A percentile compares a stretch with the other conserved stretches of the same genome.
phyloP scores from a whole-genome alignment of 2,797 vertebrate species.

The Rhodeus uyekii region DNA sequence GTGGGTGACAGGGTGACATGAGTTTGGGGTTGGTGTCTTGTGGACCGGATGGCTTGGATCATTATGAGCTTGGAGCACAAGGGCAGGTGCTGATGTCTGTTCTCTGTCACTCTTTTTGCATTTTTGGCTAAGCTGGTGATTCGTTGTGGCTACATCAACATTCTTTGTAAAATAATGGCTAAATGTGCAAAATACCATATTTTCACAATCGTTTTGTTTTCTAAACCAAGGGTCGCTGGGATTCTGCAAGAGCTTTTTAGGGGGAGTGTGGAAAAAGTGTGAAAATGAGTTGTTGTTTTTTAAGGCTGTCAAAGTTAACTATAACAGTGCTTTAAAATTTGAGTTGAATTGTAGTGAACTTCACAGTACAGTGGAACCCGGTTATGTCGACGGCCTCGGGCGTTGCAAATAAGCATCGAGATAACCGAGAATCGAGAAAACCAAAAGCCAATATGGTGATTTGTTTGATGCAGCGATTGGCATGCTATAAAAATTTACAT shows the following conservation, averaged over 20 bases:
- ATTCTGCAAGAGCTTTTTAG: not conserved
- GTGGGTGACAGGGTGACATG: slow-evolving; percentile 51
- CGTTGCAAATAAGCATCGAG: too few species aligned
- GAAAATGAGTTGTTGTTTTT: not conserved
- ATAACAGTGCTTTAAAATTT: not conserved
- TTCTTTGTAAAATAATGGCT: not conserved
- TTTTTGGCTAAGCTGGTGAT: not conserved
- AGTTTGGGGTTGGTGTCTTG: slow-evolving; percentile 38
- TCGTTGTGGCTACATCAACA: not conserved
- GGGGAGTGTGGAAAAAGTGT: not conserved
- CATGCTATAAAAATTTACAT: too few species aligned
- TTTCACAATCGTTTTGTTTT: not conserved
- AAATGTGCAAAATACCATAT: not conserved
- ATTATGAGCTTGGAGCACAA: slow-evolving; percentile 27
- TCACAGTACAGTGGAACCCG: too few species aligned
- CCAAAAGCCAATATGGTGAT: too few species aligned
- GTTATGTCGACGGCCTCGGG: too few species aligned
- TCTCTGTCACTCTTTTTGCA: slow-evolving; percentile 24
- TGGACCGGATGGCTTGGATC: slow-evolving; percentile 25
- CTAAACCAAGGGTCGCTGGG: not conserved
- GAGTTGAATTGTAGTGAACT: not conserved
- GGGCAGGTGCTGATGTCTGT: slow-evolving; percentile 17
- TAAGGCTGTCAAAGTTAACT: not conserved
- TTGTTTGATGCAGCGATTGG: too few species aligned
- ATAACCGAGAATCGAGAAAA: too few species aligned